A percentile compares a stretch with the other conserved stretches of the same genome.
Conservation (phyloP, 1,140 invertebrate species). For the Drosophila persimilis region DNA sequence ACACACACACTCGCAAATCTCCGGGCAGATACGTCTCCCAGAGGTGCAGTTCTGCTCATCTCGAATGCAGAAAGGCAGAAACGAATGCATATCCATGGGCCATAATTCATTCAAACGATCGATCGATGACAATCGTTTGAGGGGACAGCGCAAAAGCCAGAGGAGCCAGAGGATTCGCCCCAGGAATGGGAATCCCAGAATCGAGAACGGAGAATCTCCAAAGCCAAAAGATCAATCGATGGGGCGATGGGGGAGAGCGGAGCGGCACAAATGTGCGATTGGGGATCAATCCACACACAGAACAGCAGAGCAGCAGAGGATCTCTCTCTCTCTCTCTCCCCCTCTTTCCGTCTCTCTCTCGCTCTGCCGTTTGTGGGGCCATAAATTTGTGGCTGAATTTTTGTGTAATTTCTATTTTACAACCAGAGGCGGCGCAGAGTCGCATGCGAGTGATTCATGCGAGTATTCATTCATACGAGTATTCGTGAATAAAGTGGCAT, state of each 20-base stretch:
- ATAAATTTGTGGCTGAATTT: slow-evolving; percentile 50
- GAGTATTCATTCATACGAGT: slow-evolving; percentile 12
- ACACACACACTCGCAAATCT: no score
- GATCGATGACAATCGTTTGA: slow-evolving; percentile 42
- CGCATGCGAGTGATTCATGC: slow-evolving; percentile 37
- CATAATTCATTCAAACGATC: slow-evolving; percentile 63
- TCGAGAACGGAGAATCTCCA: no score
- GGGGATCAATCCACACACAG: slow-evolving; percentile 35
- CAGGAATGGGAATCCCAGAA: slow-evolving; percentile 3
- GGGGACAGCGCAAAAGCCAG: slow-evolving; percentile 16
- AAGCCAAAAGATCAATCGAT: slow-evolving; percentile 3
- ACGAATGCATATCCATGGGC: slow-evolving; percentile 51
- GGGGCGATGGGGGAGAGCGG: slow-evolving; percentile 1
- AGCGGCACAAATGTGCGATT: slow-evolving; percentile 43
- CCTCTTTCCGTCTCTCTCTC: slow-evolving; percentile 21
- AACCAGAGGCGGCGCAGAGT: not conserved
- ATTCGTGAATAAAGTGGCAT: slow-evolving; percentile 30
- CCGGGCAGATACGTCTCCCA: no score
- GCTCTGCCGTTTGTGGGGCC: not conserved
- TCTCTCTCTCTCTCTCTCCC: slow-evolving; percentile 9
- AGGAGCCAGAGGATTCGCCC: slow-evolving; percentile 34
- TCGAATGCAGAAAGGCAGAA: slow-evolving; percentile 47
- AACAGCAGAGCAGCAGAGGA: no score
- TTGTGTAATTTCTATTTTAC: slow-evolving; percentile 49
- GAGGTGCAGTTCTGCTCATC: no score